Percentiles rank a stretch among this genome's conserved stretches.
These are phyloP conservation scores for Tetanocera ferruginea DNA, from an alignment of 2,888 invertebrate genomes.

Conservation along the genomic window DNA sequence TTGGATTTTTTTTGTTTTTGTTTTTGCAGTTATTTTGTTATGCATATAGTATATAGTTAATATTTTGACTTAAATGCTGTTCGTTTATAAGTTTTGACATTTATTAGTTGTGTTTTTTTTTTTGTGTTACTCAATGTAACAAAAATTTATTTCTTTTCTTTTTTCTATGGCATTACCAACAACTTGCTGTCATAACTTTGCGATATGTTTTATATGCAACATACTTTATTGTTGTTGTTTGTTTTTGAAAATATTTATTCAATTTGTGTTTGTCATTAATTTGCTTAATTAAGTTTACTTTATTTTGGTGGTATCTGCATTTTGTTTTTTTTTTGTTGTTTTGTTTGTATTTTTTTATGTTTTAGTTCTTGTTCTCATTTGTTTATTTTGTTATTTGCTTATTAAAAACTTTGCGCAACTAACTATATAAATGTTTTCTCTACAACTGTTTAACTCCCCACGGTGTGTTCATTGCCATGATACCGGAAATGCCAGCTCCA, in stretches of 20 bases:
- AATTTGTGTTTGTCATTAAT: too few species aligned
- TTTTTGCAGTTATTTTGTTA: background rate
- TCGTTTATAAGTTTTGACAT: background rate
- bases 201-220: background rate
- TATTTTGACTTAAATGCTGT: background rate
- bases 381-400: background rate
- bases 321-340: background rate
- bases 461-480: conserved; percentile 41
- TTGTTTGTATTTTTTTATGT: background rate
- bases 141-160: background rate
- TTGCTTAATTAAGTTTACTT: background rate
- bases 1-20: conserved; percentile 34
- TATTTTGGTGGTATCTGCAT: conserved; percentile 8
- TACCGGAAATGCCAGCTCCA: conserved; percentile 50
- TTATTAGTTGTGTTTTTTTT: background rate
- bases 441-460: background rate
- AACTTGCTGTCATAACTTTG: background rate
- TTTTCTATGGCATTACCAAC: background rate
- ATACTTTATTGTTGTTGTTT: too few species aligned
- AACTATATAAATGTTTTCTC: background rate
- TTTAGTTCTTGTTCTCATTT: background rate
- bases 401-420: background rate
- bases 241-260: too few species aligned
- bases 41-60: background rate
- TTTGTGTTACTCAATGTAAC: background rate